Conservation (phyloP, 2,888 invertebrate species). For the Chaetogeoica ovagalla region DNA sequence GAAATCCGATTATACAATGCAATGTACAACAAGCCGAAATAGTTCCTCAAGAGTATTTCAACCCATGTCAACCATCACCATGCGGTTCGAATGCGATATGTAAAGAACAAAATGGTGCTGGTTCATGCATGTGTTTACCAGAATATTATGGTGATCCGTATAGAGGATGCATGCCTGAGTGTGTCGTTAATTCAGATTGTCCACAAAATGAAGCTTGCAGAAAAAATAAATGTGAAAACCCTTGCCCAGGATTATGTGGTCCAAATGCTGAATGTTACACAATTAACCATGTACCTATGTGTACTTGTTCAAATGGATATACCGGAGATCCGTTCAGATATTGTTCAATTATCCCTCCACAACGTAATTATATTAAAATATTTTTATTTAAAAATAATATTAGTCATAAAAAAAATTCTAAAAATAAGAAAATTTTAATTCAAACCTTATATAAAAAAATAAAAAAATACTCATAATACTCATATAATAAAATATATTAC, state of each 20-base stretch:
- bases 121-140: conserved; percentile 63
- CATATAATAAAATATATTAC: no score
- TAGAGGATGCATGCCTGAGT: conserved; percentile 66
- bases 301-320: conserved; percentile 61
- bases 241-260: conserved; percentile 65
- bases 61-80: conserved; percentile 62
- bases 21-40: conserved; percentile 55
- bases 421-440: no score
- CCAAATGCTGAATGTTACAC: conserved; percentile 61
- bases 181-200: conserved; percentile 65
- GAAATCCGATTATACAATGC: conserved; percentile 55
- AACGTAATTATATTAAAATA: conserved; percentile 47
- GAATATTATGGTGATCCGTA: conserved; percentile 66
- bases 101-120: conserved; percentile 63
- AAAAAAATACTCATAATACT: no score
- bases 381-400: background rate
- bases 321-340: conserved; percentile 60
- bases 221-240: conserved; percentile 65
- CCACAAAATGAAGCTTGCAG: conserved; percentile 64
- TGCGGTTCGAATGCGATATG: conserved; percentile 64
- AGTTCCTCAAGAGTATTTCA: conserved; percentile 54
- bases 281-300: conserved; percentile 59
- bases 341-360: conserved; percentile 56
- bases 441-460: no score
- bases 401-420: no score